These are phyloP conservation scores for Rhinichthys osculus DNA, from an alignment of 2,797 vertebrate genomes.

Conservation along the genomic window DNA sequence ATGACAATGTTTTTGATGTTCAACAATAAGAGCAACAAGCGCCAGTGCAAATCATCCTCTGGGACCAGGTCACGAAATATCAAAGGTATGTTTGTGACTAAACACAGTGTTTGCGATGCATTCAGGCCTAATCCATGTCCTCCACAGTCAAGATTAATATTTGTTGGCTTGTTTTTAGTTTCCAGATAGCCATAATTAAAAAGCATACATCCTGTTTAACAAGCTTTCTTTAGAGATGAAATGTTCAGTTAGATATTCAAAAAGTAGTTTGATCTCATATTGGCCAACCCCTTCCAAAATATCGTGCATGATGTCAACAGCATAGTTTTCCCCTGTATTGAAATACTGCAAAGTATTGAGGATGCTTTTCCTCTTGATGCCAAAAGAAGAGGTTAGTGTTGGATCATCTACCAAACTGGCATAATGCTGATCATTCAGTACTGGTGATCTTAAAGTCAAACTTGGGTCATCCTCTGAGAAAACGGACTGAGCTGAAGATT, in stretches of 20 bases:
- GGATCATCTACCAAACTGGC: neutral
- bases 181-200: conserved; percentile 44
- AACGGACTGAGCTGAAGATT: neutral
- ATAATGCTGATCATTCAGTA: conserved; percentile 18
- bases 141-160: no score
- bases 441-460: neutral
- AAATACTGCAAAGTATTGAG: conserved; percentile 32
- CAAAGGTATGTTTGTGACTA: conserved; percentile 43
- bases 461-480: neutral
- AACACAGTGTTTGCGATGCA: conserved; percentile 41
- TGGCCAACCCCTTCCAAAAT: conserved; percentile 51
- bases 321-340: neutral
- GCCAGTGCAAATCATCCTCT: conserved; percentile 27
- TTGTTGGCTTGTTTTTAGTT: neutral
- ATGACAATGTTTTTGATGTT: conserved; percentile 51
- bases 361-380: conserved; percentile 24
- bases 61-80: conserved; percentile 43
- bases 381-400: conserved; percentile 17
- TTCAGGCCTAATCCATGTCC: conserved; percentile 6
- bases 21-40: conserved; percentile 30
- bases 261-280: conserved; percentile 10
- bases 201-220: conserved; percentile 33
- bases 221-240: conserved; percentile 37
- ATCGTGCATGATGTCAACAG: neutral
- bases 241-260: conserved; percentile 27